A percentile compares a stretch with the other conserved stretches of the same genome.
Conservation (phyloP, 2,797 vertebrate genomes). For the Euphonia xanthogaster region DNA sequence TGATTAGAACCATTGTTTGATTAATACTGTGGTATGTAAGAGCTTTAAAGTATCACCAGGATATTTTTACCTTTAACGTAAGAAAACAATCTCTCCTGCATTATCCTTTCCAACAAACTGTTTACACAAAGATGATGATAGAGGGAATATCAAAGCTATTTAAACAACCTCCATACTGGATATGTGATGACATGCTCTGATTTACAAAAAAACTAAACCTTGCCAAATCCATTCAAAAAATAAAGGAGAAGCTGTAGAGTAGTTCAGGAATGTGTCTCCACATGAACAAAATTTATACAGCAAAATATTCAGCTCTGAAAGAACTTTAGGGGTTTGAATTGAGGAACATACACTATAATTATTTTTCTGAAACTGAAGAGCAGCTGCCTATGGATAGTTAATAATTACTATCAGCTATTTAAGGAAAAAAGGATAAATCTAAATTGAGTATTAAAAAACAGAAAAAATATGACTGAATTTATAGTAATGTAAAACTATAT, state of each 20-base stretch:
- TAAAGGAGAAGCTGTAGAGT: neutral
- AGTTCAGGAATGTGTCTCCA: neutral
- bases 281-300: neutral
- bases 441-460: neutral
- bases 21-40: neutral
- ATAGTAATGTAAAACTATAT: neutral
- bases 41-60: neutral
- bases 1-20: neutral
- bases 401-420: neutral
- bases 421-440: neutral
- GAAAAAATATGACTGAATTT: neutral
- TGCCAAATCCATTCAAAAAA: neutral
- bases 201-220: neutral
- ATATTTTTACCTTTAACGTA: neutral
- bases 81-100: neutral
- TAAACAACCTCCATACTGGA: neutral
- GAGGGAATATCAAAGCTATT: neutral
- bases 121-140: neutral
- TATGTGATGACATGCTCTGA: fast-evolving
- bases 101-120: neutral
- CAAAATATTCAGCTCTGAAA: neutral
- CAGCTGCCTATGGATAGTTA: neutral
- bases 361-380: neutral
- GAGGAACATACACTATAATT: neutral
- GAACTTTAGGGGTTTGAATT: neutral